These are phyloP conservation scores for Drosophila funebris DNA, from an alignment of 1,140 invertebrate genomes.

Conservation along the genomic window DNA sequence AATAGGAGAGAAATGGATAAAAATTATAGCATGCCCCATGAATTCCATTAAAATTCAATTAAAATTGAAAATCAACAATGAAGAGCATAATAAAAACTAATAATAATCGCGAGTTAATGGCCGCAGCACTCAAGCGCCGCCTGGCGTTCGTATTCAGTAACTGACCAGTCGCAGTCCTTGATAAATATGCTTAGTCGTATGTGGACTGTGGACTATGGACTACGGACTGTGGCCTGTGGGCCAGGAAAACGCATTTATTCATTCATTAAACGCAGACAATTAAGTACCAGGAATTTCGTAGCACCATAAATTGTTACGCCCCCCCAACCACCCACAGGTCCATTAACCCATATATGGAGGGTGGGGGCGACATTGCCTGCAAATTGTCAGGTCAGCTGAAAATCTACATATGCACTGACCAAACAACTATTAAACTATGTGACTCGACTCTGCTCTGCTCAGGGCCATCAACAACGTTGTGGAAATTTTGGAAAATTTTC, in stretches of 20 bases:
- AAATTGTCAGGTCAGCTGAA: conserved; percentile 80
- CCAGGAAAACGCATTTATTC: conserved; percentile 63
- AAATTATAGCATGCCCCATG: conserved; percentile 45
- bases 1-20: not conserved
- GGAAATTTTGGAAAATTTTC: conserved; percentile 66
- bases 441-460: not conserved
- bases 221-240: not conserved
- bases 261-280: conserved; percentile 82
- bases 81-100: conserved; percentile 68
- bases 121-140: conserved; percentile 23
- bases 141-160: conserved; percentile 20
- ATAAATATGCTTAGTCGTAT: conserved; percentile 50
- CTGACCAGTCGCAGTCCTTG: not conserved
- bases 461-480: conserved; percentile 15
- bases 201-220: not conserved
- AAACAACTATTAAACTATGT: conserved; percentile 80
- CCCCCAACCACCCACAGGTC: not conserved
- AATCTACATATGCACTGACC: conserved; percentile 79
- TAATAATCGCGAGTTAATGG: conserved; percentile 74
- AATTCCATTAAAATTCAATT: conserved; percentile 81
- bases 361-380: conserved; percentile 4
- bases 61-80: conserved; percentile 60
- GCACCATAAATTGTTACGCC: conserved; percentile 60
- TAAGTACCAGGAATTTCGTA: conserved; percentile 80
- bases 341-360: too few species aligned